Percentiles rank a stretch among this genome's conserved stretches.
phyloP scores from a whole-genome alignment of 2,888 invertebrate species.

The Copidosoma aretas region DNA sequence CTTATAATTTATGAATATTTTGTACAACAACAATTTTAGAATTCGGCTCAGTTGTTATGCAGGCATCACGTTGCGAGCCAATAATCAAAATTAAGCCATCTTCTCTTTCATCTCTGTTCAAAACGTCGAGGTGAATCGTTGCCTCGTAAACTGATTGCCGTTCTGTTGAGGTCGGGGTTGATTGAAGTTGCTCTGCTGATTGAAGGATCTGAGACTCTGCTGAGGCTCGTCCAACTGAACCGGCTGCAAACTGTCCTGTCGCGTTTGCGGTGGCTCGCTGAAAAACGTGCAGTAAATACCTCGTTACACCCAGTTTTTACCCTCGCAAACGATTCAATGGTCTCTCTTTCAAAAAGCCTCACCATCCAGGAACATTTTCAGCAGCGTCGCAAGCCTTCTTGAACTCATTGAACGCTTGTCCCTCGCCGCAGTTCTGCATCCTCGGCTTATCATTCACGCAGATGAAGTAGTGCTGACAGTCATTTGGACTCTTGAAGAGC shows the following conservation, averaged over 20 bases:
- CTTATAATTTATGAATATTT: constrained; percentile 28
- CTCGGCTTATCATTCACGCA: constrained; percentile 79
- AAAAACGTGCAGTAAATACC: constrained; percentile 5
- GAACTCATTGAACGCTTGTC: constrained; percentile 78
- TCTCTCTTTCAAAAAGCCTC: constrained; percentile 13
- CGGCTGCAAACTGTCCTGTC: neutral
- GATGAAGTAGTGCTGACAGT: constrained; percentile 81
- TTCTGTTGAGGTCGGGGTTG: neutral
- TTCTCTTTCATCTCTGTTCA: constrained; percentile 3
- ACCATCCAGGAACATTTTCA: constrained; percentile 79
- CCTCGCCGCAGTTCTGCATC: constrained; percentile 77
- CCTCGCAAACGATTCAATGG: neutral
- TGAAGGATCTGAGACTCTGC: constrained; percentile 17
- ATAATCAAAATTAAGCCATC: constrained; percentile 14
- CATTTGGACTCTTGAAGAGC: constrained; percentile 67
- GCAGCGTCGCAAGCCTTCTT: constrained; percentile 76
- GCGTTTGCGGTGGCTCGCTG: constrained; percentile 31
- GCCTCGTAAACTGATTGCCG: constrained; percentile 16
- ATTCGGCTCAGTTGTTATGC: constrained; percentile 23
- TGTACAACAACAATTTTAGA: constrained; percentile 37
- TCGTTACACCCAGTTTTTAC: neutral
- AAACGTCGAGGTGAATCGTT: constrained; percentile 16
- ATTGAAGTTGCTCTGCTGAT: constrained; percentile 9
- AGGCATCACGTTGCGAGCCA: constrained; percentile 6
- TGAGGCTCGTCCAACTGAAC: constrained; percentile 16